Percentiles rank a stretch among this genome's conserved stretches.
These are phyloP conservation scores for Prionace glauca DNA, from an alignment of 2,797 vertebrate species.

Conservation along the genomic window DNA sequence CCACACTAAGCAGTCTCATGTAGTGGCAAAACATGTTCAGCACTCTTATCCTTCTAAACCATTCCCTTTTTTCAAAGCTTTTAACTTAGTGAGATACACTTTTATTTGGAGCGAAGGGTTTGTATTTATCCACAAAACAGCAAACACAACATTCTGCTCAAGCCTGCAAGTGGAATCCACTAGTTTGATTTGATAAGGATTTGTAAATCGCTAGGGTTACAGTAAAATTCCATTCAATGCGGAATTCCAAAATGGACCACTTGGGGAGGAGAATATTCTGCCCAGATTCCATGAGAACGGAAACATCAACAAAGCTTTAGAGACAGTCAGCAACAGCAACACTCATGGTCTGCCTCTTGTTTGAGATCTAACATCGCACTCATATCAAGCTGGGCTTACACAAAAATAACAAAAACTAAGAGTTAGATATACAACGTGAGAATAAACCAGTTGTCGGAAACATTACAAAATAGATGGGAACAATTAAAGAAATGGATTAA, in stretches of 20 bases:
- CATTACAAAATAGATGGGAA: neutral
- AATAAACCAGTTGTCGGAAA: neutral
- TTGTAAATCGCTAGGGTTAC: neutral
- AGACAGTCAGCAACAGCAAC: neutral
- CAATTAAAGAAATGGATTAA: neutral
- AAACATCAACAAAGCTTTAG: neutral
- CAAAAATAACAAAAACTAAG: neutral
- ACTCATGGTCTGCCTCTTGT: neutral
- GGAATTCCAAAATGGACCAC: neutral
- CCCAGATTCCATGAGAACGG: neutral
- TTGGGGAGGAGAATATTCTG: neutral
- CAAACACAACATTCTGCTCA: neutral
- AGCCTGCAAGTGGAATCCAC: neutral
- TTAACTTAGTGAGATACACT: neutral
- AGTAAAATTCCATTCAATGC: neutral
- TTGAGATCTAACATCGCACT: neutral
- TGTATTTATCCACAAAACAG: neutral
- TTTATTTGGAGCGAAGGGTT: neutral
- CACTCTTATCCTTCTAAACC: neutral
- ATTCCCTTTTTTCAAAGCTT: neutral
- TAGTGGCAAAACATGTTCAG: neutral
- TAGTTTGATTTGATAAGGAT: neutral
- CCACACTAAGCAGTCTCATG: neutral
- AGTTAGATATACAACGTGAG: neutral
- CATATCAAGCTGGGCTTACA: neutral